Evolutionary conservation across 2,888 invertebrate genomes (phyloP), one percentile per base, ranked within the genome.

Genomic region (Drosophila vallismaia): DNA sequence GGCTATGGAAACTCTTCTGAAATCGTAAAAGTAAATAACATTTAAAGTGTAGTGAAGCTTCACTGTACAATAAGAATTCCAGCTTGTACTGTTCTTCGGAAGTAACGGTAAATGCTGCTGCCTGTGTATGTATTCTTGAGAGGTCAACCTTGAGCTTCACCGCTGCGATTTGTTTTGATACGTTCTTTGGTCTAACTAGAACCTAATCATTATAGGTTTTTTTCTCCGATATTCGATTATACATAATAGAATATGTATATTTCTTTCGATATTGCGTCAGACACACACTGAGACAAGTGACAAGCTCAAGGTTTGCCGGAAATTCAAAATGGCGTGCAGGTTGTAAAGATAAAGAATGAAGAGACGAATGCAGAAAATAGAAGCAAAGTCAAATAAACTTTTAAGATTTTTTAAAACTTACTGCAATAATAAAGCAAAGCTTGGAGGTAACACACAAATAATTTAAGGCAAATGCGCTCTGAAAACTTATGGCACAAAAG

Each of bases 1-100:
- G 14, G 51, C 62, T 40, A 57, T 67, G 14, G 14, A n/a, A 24
- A 10, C 7, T 45, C 6, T 5, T 36, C 59, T 59, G 19, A 1
- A 45, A 51, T 5, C 4, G n/a, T 19, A 8, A 7, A 4, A 28
- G 4, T 3, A 10, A 40, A 29, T n/a, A 36, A 36, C n/a, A n/a
- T 10, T n/a, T 36, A n/a, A 4, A 1, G 4, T 36, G 5, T 6
- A 2, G 5, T 4, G 12, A 36, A 2, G 36, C 36, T 36, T 36
- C 36, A 36, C 36, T 36, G 36, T 36, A 36, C n/a, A 36, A 10
- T 31, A 3, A 8, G 8, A 31, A 3, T 8, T 1, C 1, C 9
- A 4, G n/a, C 36, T 36, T 36, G 36, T 36, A 36, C 36, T 12
- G 36, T 12, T 36, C n/a, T 36, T 36, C 2, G 6, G n/a, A 33